These are phyloP conservation scores for Phrynocephalus forsythii DNA, from an alignment of 2,797 vertebrate genomes.

Conservation along the genomic window DNA sequence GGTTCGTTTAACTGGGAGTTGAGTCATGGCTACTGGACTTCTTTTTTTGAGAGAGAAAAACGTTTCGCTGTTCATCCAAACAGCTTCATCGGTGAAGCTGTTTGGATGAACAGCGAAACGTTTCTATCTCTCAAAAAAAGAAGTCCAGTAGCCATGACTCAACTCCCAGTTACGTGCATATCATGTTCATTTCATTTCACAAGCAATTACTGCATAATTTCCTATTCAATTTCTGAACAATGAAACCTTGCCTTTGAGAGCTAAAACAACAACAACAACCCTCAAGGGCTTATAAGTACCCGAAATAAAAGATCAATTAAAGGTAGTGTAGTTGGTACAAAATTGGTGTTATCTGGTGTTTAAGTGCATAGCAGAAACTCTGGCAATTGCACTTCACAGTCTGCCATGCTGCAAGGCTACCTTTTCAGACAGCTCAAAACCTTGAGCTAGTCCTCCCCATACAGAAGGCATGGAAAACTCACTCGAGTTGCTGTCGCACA, in stretches of 20 bases:
- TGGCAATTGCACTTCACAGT: neutral
- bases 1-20: no score
- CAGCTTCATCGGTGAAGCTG: no score
- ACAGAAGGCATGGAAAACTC: neutral
- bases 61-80: no score
- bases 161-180: no score
- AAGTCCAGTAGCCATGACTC: no score
- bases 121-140: no score
- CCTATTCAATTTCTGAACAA: neutral
- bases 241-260: neutral
- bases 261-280: neutral
- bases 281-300: neutral
- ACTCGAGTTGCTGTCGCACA: neutral
- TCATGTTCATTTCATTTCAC: constrained; percentile 5
- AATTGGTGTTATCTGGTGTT: neutral
- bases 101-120: no score
- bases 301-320: neutral
- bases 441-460: neutral
- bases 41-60: no score
- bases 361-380: neutral
- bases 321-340: neutral
- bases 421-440: neutral
- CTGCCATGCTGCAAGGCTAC: neutral
- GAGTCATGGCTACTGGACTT: no score
- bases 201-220: neutral